A percentile compares a stretch with the other conserved stretches of the same genome.
phyloP scores from a whole-genome alignment of 2,888 invertebrate genomes.

The Hermaeophaga mercurialis region DNA sequence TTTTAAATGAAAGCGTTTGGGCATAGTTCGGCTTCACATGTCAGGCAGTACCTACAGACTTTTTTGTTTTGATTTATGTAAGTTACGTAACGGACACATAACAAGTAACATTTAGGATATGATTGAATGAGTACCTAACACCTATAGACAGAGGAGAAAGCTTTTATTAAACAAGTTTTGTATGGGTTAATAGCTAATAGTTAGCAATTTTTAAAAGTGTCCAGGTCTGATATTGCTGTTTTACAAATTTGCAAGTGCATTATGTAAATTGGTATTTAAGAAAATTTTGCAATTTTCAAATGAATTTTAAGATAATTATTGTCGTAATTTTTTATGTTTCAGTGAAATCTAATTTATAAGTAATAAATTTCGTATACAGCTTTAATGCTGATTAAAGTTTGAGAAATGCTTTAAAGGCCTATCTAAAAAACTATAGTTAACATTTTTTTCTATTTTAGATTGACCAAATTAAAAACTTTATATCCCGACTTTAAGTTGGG shows the following conservation, averaged over 20 bases:
- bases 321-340: not conserved
- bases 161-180: conserved; percentile 8
- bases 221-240: not conserved
- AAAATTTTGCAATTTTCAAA: not conserved
- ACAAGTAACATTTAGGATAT: conserved; percentile 8
- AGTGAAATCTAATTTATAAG: not conserved
- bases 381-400: no score
- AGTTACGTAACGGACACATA: not conserved
- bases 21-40: not conserved
- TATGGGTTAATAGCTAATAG: not conserved
- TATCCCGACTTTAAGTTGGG: no score
- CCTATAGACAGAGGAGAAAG: conserved; percentile 6
- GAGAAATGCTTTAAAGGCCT: no score
- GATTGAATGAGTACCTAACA: not conserved
- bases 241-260: not conserved
- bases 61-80: conserved; percentile 1
- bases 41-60: not conserved
- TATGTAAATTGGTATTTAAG: not conserved
- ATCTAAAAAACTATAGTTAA: no score
- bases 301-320: not conserved
- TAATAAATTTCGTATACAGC: no score
- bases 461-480: no score
- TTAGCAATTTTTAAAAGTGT: not conserved
- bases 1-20: no score
- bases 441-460: no score